phyloP scores from a whole-genome alignment of 2,113 vertebrate species.

The Zapornia atra region DNA sequence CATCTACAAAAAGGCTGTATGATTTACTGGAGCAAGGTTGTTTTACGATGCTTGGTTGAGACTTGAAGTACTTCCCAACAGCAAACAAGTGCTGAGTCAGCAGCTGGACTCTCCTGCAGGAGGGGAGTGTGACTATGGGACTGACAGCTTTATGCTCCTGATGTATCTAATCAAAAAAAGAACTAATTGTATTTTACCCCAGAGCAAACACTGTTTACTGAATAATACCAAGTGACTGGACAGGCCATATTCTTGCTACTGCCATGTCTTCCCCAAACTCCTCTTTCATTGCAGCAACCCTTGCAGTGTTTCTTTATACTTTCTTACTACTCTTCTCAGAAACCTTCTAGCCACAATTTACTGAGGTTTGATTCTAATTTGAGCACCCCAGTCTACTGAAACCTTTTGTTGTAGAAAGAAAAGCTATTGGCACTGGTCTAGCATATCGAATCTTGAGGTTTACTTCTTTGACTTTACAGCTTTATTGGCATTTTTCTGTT shows the following conservation, averaged over 20 bases:
- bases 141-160: not conserved
- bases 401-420: not conserved
- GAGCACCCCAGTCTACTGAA: not conserved
- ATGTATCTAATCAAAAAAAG: not conserved
- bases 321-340: not conserved
- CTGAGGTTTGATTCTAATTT: not conserved
- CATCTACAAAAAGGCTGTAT: not conserved
- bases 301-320: not conserved
- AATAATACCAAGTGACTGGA: not conserved
- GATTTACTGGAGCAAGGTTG: not conserved
- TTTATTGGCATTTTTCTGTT: not conserved
- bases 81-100: not conserved
- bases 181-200: not conserved
- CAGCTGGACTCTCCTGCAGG: not conserved
- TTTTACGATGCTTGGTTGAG: not conserved
- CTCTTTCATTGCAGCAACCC: not conserved
- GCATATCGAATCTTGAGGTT: not conserved
- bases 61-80: not conserved
- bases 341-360: not conserved
- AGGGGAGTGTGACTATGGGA: not conserved
- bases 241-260: not conserved
- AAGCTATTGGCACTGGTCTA: not conserved
- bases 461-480: not conserved
- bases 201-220: not conserved
- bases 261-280: not conserved